Evolutionary conservation across 2,888 invertebrate genomes (phyloP).

Genomic region (Harpalus rubripes): DNA sequence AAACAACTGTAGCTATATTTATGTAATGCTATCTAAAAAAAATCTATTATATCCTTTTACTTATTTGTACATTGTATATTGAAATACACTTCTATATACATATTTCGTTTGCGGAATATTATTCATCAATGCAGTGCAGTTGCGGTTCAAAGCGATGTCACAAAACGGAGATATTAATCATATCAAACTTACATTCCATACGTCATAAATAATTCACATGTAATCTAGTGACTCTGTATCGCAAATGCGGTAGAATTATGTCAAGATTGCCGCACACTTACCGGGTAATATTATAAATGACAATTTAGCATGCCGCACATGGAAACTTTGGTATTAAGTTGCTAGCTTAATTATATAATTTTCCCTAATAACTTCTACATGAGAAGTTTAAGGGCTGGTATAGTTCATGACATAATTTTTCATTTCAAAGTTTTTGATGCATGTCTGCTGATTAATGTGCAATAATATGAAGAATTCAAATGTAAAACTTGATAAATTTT

Average conservation of each 20-base stretch:
- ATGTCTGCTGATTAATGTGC: no score
- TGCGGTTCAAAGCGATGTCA: neutral
- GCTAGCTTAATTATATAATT: neutral
- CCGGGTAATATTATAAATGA: conserved; percentile 13
- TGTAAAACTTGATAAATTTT: no score
- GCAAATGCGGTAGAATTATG: conserved; percentile 14
- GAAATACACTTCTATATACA: neutral
- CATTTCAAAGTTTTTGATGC: no score
- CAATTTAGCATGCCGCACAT: conserved; percentile 4
- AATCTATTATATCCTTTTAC: neutral
- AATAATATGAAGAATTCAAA: no score
- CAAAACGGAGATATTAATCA: conserved; percentile 22
- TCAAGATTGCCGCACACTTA: conserved; percentile 17
- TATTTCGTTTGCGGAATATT: neutral
- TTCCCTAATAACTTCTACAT: neutral
- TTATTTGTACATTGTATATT: neutral
- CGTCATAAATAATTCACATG: conserved; percentile 41
- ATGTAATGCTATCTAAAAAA: no score
- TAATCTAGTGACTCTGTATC: conserved; percentile 35
- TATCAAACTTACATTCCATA: conserved; percentile 38
- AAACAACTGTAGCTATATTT: no score
- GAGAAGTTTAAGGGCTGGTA: neutral
- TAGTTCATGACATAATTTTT: no score
- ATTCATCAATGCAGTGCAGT: neutral
- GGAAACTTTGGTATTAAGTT: neutral